Conservation (phyloP, 2,888 invertebrate genomes). For the Willowsia nigromaculata region DNA sequence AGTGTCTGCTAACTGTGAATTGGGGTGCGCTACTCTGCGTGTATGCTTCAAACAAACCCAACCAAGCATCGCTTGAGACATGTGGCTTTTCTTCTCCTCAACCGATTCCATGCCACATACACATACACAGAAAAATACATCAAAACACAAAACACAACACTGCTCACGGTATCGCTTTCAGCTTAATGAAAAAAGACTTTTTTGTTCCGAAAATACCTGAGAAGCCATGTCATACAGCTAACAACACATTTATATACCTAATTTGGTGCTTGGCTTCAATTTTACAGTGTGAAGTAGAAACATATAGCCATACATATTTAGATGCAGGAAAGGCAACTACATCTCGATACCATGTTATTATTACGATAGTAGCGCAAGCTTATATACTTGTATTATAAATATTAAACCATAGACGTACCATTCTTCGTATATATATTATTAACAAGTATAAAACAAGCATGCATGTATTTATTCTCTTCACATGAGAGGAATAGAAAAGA, state of each 20-base stretch:
- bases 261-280: not conserved
- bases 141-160: slow-evolving; percentile 32
- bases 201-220: slow-evolving; percentile 62
- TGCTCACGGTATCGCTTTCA: slow-evolving; percentile 70
- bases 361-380: too few species aligned
- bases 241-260: slow-evolving; percentile 19
- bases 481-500: not conserved
- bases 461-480: not conserved
- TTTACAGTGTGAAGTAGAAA: not conserved
- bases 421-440: not conserved
- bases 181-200: slow-evolving; percentile 69
- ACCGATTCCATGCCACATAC: slow-evolving; percentile 29
- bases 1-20: not conserved
- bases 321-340: not conserved
- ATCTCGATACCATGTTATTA: too few species aligned
- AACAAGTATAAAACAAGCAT: not conserved
- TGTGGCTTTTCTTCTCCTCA: slow-evolving; percentile 52
- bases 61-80: slow-evolving; percentile 52
- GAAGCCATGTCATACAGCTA: slow-evolving; percentile 25
- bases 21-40: not conserved
- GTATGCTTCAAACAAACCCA: slow-evolving; percentile 23
- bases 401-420: not conserved
- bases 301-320: not conserved
- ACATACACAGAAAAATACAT: slow-evolving; percentile 37
- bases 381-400: too few species aligned